Base-by-base conservation (phyloP, 2,113 vertebrate species). In the Canis aureus region DNA sequence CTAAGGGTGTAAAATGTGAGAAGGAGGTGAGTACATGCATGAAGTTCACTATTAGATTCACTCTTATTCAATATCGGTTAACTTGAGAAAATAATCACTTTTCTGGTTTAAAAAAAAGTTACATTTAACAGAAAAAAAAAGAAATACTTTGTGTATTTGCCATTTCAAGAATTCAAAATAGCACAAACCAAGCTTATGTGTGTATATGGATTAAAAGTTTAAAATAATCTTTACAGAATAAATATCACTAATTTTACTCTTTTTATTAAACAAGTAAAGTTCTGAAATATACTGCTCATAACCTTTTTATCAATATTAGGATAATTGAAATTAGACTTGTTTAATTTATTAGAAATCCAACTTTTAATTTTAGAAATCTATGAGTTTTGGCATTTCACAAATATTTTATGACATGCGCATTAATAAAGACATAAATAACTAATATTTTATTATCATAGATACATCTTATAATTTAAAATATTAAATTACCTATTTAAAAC, bases 341-440 rank as follows among this genome's bases (percentile, higher is more conserved):
- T n/a, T 89, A 92, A 78, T 82, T 90, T 82, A 17, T 76, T 95
- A 69, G 43, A 92, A 96, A 55, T 20, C 19, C 20, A 87, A 82
- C 38, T 66, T 71, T 95, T 91, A 84, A 94, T 94, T 96, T 74
- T 85, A 92, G 95, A 89, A 94, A 59, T 93, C 7, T 90, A 49
- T 78, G 43, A 78, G 1, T 49, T 80, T 29, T 89, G 35, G 20
- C 25, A 87, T 86, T 82, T 86, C 22, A 69, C 66, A 43, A 93
- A 82, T 76, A 94, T 91, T 94, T 95, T 97, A 67, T 76, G 57
- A 32, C 19, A n/a, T 49, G 20, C 25, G 73, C 5, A 59, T 64
- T 93, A 80, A 53, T 69, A 80, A 62, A 85, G 43, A 80, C 49
- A 92, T 64, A 80, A 87, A 93, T 66, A 62, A 81, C 51, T 84